Base-by-base conservation (phyloP, 2,888 invertebrate genomes). In the Agelastica alni region DNA sequence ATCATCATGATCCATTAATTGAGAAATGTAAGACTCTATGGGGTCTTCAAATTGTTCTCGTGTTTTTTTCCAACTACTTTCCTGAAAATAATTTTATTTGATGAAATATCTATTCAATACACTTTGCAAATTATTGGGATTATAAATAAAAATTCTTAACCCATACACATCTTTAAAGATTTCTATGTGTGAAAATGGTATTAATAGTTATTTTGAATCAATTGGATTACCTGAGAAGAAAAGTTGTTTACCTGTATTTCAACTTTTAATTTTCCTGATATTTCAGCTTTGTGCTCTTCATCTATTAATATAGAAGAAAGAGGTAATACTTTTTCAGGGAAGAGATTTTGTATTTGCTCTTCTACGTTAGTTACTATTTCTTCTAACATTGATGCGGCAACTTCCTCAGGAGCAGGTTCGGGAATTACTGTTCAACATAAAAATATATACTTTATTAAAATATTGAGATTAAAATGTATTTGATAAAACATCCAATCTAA, bases 21-120 rank as follows among this genome's bases (percentile, higher is more conserved):
- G 39, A 10, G 47, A 16, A 34, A 61, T 44, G 39, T 61, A 61
- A 10, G 43, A 12, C 43, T 59, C 56, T 18, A 53, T 28, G 6
- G 54, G 54, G 31, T 61, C 58, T 18, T 47, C 20, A 41, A 54
- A 58, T 7, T 31, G 51, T 12, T 18, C 20, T 16, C 17, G 13
- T 6, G 18, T 2, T 32, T 32, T 45, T 13, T n/a, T n/a, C n/a
- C n/a, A n/a, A n/a, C 9, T 9, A 20, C 20, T 20, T 26, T 10
- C 12, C 22, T 31, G 6, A 12, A 31, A 31, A 31, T 6, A 9
- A 16, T n/a, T 32, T 12, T 9, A 32, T 32, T 31, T 10, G 12
- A 31, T 2, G 12, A 12, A 31, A 3, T 12, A 31, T 12, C n/a
- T n/a, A 12, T 31, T 31, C 12, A 31, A 12, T 3, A 5, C 1